These are phyloP conservation scores for Zenarchopterus dispar DNA, from an alignment of 2,797 vertebrate genomes.

Conservation along the genomic window DNA sequence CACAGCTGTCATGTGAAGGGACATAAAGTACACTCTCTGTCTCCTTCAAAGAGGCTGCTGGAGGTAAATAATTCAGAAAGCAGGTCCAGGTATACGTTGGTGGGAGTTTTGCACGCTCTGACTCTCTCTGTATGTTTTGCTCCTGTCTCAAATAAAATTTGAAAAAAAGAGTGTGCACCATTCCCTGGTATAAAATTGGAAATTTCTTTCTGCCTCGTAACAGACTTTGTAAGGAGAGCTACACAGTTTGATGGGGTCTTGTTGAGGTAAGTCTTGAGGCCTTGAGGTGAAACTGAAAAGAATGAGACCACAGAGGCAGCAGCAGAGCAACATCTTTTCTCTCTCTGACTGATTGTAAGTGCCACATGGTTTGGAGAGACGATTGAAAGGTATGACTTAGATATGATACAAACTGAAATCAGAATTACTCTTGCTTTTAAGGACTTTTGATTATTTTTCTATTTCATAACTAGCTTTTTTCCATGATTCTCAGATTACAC, in stretches of 20 bases:
- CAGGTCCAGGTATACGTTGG: constrained; percentile 55
- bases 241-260: constrained; percentile 69
- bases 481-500: background rate
- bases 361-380: constrained; percentile 37
- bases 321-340: constrained; percentile 28
- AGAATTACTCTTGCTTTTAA: constrained; percentile 22
- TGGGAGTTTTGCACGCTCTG: constrained; percentile 56
- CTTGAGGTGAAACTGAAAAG: constrained; percentile 66
- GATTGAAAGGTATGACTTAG: constrained; percentile 29
- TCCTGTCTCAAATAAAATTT: constrained; percentile 71
- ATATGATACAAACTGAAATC: constrained; percentile 34
- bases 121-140: constrained; percentile 58
- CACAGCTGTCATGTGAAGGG: constrained; percentile 66
- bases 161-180: constrained; percentile 34
- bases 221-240: constrained; percentile 70
- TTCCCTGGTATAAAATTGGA: constrained; percentile 61
- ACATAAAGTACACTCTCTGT: constrained; percentile 58
- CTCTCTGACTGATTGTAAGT: constrained; percentile 12
- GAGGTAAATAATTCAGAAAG: constrained; percentile 76
- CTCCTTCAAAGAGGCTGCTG: constrained; percentile 57
- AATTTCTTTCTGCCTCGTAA: constrained; percentile 59
- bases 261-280: constrained; percentile 54
- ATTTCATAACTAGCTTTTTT: background rate
- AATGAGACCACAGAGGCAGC: constrained; percentile 52
- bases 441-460: background rate